These are phyloP conservation scores for Chiroxiphia lanceolata DNA, from an alignment of 2,797 vertebrate genomes.

Conservation along the genomic window DNA sequence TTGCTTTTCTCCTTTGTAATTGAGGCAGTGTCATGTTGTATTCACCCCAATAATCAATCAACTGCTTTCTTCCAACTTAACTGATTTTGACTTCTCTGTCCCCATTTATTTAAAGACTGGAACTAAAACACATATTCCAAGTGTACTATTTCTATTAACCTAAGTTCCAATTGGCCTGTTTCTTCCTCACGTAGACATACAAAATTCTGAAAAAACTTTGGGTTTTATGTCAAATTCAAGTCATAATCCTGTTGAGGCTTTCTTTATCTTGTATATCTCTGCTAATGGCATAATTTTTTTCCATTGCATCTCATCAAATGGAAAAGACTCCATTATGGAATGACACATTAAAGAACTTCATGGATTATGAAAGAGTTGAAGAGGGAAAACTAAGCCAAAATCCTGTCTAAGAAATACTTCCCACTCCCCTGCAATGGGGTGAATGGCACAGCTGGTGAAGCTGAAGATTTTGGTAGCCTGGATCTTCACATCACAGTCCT, in stretches of 20 bases:
- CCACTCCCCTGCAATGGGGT: fast-evolving
- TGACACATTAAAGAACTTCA: background rate
- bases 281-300: fast-evolving
- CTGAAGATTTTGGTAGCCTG: background rate
- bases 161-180: background rate
- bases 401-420: background rate
- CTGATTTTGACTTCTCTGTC: background rate
- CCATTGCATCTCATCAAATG: background rate
- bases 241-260: background rate
- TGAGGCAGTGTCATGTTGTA: background rate
- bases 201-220: background rate
- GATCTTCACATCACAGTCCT: background rate
- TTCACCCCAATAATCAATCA: background rate
- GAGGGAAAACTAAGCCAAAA: background rate
- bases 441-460: background rate
- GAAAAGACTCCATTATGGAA: background rate
- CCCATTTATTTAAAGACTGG: background rate
- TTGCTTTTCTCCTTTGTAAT: background rate
- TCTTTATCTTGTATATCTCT: background rate
- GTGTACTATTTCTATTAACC: background rate
- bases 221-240: background rate
- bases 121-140: background rate
- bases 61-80: background rate
- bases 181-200: background rate
- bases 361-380: background rate